A percentile compares a stretch with the other conserved stretches of the same genome.
Conservation (phyloP, 1,140 invertebrate genomes). For the Ooceraea biroi region DNA sequence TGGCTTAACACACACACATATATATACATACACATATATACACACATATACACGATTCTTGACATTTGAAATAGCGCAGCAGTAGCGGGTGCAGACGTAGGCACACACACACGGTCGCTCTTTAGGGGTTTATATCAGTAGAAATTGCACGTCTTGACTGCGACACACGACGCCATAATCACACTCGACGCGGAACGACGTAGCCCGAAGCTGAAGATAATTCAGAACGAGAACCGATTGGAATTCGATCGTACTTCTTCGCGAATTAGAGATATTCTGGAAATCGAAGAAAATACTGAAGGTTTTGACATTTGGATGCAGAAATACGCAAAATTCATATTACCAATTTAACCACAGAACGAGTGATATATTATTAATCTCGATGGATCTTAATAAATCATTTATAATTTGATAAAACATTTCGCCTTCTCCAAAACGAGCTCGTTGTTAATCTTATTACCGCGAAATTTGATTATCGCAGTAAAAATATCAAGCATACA, state of each 20-base stretch:
- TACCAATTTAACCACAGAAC: background rate
- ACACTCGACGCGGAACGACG: constrained; percentile 62
- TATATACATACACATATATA: background rate
- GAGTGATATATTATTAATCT: background rate
- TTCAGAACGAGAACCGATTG: background rate
- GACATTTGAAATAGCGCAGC: constrained; percentile 72
- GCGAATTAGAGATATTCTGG: background rate
- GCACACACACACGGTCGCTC: constrained; percentile 73
- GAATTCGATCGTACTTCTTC: background rate
- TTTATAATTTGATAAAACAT: too few relatives aligned
- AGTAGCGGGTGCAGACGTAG: constrained; percentile 79
- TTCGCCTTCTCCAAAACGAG: background rate
- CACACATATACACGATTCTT: constrained; percentile 57
- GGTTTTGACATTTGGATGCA: background rate
- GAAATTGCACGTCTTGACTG: constrained; percentile 77
- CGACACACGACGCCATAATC: constrained; percentile 72
- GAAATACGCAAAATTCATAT: background rate
- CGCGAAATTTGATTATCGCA: constrained; percentile 13
- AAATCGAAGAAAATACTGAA: background rate
- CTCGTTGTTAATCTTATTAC: too few relatives aligned
- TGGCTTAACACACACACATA: constrained; percentile 57
- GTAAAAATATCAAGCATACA: constrained; percentile 13
- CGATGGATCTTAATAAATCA: background rate
- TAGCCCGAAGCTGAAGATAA: constrained; percentile 62
- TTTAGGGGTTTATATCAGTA: constrained; percentile 70